A percentile compares a stretch with the other conserved stretches of the same genome.
Evolutionary conservation across 2,888 invertebrate genomes (phyloP).

Genomic region (Sepiola atlantica): DNA sequence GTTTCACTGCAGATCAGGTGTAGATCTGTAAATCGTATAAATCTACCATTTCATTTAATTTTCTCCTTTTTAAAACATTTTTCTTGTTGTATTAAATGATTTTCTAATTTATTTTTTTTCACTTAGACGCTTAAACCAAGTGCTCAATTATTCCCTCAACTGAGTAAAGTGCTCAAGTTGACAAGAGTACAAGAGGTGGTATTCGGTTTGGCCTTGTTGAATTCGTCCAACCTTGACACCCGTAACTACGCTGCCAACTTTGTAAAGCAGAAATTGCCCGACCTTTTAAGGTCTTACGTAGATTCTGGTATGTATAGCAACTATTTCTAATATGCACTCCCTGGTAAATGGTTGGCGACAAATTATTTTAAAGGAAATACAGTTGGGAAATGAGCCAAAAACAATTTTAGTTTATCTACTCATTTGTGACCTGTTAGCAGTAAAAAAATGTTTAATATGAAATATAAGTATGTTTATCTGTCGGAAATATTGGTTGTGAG

Average conservation of each 20-base stretch:
- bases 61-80: neutral
- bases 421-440: too few species aligned
- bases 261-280: constrained; percentile 87
- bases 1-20: constrained; percentile 15
- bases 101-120: constrained; percentile 46
- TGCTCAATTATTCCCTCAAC: constrained; percentile 86
- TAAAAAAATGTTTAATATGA: too few species aligned
- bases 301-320: constrained; percentile 81
- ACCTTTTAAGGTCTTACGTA: constrained; percentile 84
- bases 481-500: too few species aligned
- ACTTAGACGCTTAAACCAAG: constrained; percentile 86
- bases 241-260: constrained; percentile 84
- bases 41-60: neutral
- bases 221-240: constrained; percentile 86
- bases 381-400: too few species aligned
- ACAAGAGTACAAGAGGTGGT: constrained; percentile 93
- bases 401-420: too few species aligned
- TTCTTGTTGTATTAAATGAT: constrained; percentile 44
- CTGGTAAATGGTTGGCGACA: too few species aligned
- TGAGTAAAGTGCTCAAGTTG: constrained; percentile 89
- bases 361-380: too few species aligned
- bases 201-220: constrained; percentile 88
- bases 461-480: too few species aligned
- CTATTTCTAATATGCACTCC: neutral
- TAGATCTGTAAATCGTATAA: neutral